These are phyloP conservation scores for Ciconia stormi DNA, from an alignment of 2,113 vertebrate species.

Conservation along the genomic window DNA sequence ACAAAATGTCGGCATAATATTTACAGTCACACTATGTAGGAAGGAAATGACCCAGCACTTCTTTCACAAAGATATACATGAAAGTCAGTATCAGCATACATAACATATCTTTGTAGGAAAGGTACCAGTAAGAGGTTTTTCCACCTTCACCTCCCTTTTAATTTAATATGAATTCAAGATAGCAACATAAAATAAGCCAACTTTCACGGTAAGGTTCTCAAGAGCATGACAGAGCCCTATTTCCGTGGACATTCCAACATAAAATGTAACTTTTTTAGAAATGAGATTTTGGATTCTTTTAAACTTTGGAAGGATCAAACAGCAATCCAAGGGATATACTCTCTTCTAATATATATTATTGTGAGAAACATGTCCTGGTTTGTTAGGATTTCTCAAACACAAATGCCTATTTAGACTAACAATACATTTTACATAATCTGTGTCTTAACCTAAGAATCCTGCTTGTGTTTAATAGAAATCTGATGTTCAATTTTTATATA, in stretches of 20 bases:
- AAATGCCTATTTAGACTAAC: not conserved
- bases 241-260: not conserved
- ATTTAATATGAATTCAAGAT: not conserved
- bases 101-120: not conserved
- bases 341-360: not conserved
- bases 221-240: not conserved
- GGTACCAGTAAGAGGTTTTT: not conserved
- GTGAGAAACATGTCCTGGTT: not conserved
- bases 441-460: not conserved
- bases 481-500: not conserved
- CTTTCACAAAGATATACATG: not conserved
- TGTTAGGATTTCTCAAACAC: not conserved
- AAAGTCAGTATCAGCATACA: not conserved
- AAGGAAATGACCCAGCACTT: not conserved
- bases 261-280: not conserved
- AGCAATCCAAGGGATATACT: not conserved
- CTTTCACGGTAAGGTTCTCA: not conserved
- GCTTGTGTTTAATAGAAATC: not conserved
- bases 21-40: not conserved
- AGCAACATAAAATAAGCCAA: not conserved
- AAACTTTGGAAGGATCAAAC: not conserved
- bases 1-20: not conserved
- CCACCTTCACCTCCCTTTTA: not conserved
- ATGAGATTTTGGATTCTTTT: not conserved
- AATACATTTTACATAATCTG: not conserved